A percentile compares a stretch with the other conserved stretches of the same genome.
These are phyloP conservation scores for Chelon auratus DNA, from an alignment of 2,797 vertebrate genomes.

Conservation along the genomic window DNA sequence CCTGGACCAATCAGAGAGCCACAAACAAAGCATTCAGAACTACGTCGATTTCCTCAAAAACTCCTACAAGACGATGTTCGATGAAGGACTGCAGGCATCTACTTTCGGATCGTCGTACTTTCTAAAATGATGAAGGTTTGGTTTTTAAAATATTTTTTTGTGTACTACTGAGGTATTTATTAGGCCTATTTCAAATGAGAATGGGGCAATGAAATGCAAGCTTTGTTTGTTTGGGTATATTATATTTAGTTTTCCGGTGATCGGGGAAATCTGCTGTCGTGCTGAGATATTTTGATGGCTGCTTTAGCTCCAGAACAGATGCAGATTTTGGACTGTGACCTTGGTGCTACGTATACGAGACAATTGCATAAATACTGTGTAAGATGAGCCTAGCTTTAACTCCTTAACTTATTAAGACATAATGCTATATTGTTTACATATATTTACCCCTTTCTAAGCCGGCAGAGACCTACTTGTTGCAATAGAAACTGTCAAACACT, in stretches of 20 bases:
- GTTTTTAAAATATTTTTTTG: constrained; percentile 3
- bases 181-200: neutral
- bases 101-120: constrained; percentile 69
- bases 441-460: neutral
- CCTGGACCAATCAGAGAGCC: constrained; percentile 89
- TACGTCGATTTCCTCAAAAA: constrained; percentile 91
- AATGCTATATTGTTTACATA: neutral
- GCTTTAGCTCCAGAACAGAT: constrained; percentile 11
- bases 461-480: neutral
- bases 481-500: neutral
- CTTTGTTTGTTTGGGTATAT: neutral
- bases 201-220: neutral
- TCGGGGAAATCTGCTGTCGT: neutral
- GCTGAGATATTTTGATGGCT: constrained; percentile 2
- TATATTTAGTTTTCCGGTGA: neutral
- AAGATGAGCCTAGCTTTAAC: neutral
- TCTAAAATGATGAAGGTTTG: constrained; percentile 65
- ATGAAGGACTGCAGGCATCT: constrained; percentile 73
- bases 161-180: constrained; percentile 19
- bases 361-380: constrained; percentile 15
- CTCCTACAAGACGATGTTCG: constrained; percentile 89
- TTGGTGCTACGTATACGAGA: constrained; percentile 31
- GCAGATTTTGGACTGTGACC: constrained; percentile 16
- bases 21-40: constrained; percentile 90
- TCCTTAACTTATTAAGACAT: neutral